phyloP scores from a whole-genome alignment of 2,888 invertebrate species.

The Stenchaetothrips biformis region DNA sequence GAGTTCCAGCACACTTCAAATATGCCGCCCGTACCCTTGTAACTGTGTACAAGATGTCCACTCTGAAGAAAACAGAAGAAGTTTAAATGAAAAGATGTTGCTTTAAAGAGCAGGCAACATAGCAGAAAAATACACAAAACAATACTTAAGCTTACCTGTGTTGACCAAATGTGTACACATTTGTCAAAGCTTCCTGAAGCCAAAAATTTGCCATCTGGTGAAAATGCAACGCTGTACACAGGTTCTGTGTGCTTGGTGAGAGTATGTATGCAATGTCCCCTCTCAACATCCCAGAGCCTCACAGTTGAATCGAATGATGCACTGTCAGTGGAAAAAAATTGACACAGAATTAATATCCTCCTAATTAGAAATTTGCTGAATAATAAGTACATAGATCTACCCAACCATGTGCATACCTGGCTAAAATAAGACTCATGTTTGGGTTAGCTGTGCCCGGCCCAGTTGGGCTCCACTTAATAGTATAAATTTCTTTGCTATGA shows the following conservation, averaged over 20 bases:
- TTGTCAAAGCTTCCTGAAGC: slow-evolving; percentile 99
- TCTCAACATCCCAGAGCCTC: slow-evolving; percentile 80
- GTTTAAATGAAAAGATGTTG: not conserved
- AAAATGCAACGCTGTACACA: slow-evolving; percentile 96
- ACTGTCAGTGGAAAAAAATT: slow-evolving; percentile 51
- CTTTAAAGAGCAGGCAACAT: not conserved
- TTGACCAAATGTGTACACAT: slow-evolving; percentile 99
- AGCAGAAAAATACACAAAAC: not conserved
- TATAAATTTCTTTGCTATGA: slow-evolving; percentile 98
- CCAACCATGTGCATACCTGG: slow-evolving; percentile 51
- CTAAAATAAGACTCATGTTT: slow-evolving; percentile 91
- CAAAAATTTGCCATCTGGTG: slow-evolving; percentile 94
- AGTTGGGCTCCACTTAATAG: slow-evolving; percentile 99
- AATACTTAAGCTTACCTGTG: slow-evolving; percentile 52
- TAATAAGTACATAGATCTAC: not conserved
- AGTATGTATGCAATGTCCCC: slow-evolving; percentile 90
- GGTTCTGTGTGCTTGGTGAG: slow-evolving; percentile 96
- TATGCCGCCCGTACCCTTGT: slow-evolving; percentile 97
- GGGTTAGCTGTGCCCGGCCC: slow-evolving; percentile 96
- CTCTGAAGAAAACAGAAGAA: slow-evolving; percentile 53
- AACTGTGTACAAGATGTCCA: slow-evolving; percentile 93
- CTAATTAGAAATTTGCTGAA: not conserved
- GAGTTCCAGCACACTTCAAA: slow-evolving; percentile 99
- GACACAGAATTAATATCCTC: not conserved
- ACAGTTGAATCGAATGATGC: slow-evolving; percentile 99